These are phyloP conservation scores for Episyrphus balteatus DNA, from an alignment of 1,140 invertebrate genomes.

Conservation along the genomic window DNA sequence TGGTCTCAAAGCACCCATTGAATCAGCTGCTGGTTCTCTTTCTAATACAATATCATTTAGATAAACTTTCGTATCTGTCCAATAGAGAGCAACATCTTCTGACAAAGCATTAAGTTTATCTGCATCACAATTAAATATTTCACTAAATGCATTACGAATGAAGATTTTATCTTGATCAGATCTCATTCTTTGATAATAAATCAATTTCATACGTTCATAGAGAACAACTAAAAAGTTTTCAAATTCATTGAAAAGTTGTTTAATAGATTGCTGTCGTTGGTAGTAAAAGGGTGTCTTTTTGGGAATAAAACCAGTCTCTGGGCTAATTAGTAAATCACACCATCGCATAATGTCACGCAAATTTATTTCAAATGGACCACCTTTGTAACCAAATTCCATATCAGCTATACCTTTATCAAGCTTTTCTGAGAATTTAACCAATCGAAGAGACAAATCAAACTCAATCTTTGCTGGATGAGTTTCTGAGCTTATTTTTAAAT, in stretches of 20 bases:
- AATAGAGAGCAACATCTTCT: constrained; percentile 30
- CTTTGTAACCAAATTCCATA: constrained; percentile 58
- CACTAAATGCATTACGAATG: constrained; percentile 23
- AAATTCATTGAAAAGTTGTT: constrained; percentile 12
- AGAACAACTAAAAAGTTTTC: constrained; percentile 22
- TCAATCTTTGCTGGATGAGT: background rate
- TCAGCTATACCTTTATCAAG: constrained; percentile 53
- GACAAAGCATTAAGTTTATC: constrained; percentile 21
- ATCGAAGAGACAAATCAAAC: constrained; percentile 49
- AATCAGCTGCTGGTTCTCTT: constrained; percentile 6
- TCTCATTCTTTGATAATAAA: constrained; percentile 35
- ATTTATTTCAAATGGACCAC: constrained; percentile 95
- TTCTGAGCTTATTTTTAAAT: background rate
- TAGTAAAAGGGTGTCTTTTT: background rate
- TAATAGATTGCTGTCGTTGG: background rate
- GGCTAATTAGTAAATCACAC: constrained; percentile 52
- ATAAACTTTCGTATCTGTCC: constrained; percentile 28
- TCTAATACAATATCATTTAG: constrained; percentile 28
- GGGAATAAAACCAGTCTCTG: constrained; percentile 22
- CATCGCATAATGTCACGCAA: constrained; percentile 88
- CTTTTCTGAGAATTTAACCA: constrained; percentile 72
- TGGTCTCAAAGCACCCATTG: background rate
- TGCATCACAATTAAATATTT: constrained; percentile 25
- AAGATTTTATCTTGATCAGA: constrained; percentile 28
- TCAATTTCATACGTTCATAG: constrained; percentile 34